phyloP scores from a whole-genome alignment of 2,888 invertebrate genomes.

The Ectemnius cavifrons region DNA sequence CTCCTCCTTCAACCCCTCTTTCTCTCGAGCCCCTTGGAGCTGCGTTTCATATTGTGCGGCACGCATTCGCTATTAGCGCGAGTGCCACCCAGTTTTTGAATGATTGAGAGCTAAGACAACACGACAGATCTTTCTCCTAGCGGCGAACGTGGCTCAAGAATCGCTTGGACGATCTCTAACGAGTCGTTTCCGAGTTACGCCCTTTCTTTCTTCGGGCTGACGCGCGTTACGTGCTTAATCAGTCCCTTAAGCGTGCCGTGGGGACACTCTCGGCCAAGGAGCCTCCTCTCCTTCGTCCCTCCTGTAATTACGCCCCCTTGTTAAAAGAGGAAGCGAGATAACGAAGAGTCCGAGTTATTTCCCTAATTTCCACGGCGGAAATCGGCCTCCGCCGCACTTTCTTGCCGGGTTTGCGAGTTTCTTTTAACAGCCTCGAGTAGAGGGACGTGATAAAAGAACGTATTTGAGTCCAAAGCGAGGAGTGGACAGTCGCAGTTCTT shows the following conservation, averaged over 20 bases:
- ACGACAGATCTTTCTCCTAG: slow-evolving; percentile 53
- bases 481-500: too few species aligned
- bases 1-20: slow-evolving; percentile 9
- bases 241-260: slow-evolving; percentile 5
- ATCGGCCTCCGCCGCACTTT: too few species aligned
- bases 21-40: slow-evolving; percentile 23
- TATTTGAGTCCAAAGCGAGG: too few species aligned
- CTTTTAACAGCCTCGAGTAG: too few species aligned
- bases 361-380: background rate
- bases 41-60: slow-evolving; percentile 56
- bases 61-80: slow-evolving; percentile 54
- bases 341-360: slow-evolving; percentile 7
- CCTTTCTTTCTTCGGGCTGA: slow-evolving; percentile 1
- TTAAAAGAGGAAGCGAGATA: background rate
- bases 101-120: slow-evolving; percentile 60
- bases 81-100: slow-evolving; percentile 56
- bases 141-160: slow-evolving; percentile 30
- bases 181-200: slow-evolving; percentile 11
- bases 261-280: background rate
- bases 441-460: too few species aligned
- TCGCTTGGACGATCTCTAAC: slow-evolving; percentile 31
- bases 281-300: background rate
- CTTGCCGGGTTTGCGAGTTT: too few species aligned
- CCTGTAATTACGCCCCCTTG: slow-evolving; percentile 1
- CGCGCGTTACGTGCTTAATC: slow-evolving; percentile 9